Conservation (phyloP, 1,140 invertebrate species). For the Frieseomelitta varia region DNA sequence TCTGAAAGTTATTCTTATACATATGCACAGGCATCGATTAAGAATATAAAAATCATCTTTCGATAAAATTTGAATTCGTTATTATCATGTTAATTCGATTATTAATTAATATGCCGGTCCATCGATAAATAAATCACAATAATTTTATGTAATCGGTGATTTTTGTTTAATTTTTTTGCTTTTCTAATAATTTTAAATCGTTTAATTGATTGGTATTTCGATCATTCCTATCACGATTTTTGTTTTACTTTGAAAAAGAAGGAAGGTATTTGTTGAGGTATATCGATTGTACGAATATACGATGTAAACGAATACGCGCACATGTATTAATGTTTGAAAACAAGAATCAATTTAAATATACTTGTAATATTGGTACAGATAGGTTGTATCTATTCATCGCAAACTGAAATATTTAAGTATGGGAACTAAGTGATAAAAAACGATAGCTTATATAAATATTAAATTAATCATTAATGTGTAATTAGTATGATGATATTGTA, state of each 20-base stretch:
- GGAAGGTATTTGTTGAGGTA: neutral
- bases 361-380: neutral
- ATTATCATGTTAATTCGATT: neutral
- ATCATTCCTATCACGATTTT: neutral
- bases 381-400: neutral
- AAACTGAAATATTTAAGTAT: neutral
- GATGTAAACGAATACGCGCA: neutral
- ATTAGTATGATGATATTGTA: neutral
- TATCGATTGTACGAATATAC: neutral
- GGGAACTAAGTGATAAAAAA: neutral
- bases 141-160: neutral
- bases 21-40: too few species aligned
- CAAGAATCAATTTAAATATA: neutral
- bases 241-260: neutral
- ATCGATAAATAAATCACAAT: neutral
- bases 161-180: neutral
- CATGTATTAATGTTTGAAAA: neutral
- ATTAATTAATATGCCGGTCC: neutral
- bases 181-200: neutral
- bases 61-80: neutral
- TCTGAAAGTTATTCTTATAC: neutral
- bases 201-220: neutral
- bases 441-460: neutral
- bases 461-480: neutral
- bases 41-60: constrained; percentile 1